These are phyloP conservation scores for Alexandromys fortis DNA, from an alignment of 2,113 vertebrate species.

Conservation along the genomic window DNA sequence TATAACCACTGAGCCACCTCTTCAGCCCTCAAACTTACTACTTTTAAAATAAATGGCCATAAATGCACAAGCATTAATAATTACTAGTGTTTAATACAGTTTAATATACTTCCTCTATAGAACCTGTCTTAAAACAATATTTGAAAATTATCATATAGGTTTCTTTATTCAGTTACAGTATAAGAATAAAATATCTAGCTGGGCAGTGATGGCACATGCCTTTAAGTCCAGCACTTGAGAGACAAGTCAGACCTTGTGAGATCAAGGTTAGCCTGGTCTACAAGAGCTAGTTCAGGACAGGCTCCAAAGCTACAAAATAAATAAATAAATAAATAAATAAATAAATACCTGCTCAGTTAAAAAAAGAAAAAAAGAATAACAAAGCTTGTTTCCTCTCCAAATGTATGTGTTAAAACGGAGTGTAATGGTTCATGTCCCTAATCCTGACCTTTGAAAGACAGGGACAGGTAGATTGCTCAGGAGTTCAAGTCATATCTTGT, in stretches of 20 bases:
- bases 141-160: neutral
- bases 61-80: neutral
- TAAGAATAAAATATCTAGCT: neutral
- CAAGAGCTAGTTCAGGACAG: no score
- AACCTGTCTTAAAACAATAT: neutral
- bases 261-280: no score
- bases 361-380: no score
- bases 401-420: neutral
- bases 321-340: no score
- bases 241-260: no score
- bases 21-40: neutral
- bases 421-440: neutral
- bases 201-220: no score
- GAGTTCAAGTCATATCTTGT: neutral
- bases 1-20: neutral
- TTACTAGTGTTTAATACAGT: neutral
- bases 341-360: no score
- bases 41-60: neutral
- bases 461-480: neutral
- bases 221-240: no score
- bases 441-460: neutral
- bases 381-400: neutral
- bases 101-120: neutral
- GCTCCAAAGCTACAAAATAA: no score
- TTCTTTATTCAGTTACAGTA: neutral